Evolutionary conservation across 2,113 vertebrate species (phyloP), one percentile per base, ranked within the genome.

Genomic region (Aythya baeri): DNA sequence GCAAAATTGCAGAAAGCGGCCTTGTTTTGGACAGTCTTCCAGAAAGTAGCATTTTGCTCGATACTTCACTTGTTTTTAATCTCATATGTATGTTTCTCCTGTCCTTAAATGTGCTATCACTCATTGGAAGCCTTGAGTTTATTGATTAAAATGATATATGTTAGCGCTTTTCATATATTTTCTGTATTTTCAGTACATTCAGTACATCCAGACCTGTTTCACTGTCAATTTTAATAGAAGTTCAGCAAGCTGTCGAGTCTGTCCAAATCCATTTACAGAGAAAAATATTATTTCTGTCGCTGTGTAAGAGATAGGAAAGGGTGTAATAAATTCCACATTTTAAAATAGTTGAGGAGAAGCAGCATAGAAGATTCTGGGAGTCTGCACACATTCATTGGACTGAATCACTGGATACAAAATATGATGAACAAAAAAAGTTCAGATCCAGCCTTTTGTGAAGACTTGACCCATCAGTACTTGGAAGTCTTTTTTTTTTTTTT

Each of bases 151-250:
- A 86, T 75, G 22, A 38, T 91, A 27, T 13, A 20, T 70, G 57
- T 88, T 96, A 72, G 72, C 80, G 75, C 32, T 91, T 86, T 78
- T 81, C 38, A 61, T 78, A 43, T 52, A 65, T 90, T 93, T 88
- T 43, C 6, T 38, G 46, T 49, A 49, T 49, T 49, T 49, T 49
- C 20, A 11, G 9, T 49, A 49, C 46, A 25, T 50, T 50, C 49
- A 50, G 49, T 50, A 23, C 49, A 50, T 50, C 49, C 22, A 25
- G 23, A 81, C 43, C 57, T 63, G 26, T 78, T 86, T 43, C 43
- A 75, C 29, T 46, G 32, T 62, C 67, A 82, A 17, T 88, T 86
- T 81, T 75, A 88, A 81, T 55, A 67, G 90, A 66, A 77, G 27
- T 61, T 81, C 85, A 95, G 54, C 62, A 80, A 89, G 63, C 23